Conservation (phyloP, 2,888 invertebrate species). For the Euproctis similis region DNA sequence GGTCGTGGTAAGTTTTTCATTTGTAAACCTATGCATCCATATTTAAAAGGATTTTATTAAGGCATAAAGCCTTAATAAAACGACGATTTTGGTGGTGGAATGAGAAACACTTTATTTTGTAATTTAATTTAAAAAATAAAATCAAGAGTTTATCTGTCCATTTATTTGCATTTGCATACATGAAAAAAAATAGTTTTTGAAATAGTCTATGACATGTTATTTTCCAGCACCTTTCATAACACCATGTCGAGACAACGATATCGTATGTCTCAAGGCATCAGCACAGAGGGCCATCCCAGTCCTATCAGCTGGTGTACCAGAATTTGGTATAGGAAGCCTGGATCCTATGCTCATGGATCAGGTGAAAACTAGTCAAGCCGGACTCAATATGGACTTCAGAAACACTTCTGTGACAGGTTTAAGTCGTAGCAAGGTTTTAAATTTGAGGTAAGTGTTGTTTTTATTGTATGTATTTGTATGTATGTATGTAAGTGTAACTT, state of each 20-base stretch:
- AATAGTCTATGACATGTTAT: background rate
- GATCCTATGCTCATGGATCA: slow-evolving; percentile 50
- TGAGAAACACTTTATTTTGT: too few species aligned
- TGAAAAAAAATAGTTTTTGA: too few species aligned
- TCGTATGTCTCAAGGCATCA: slow-evolving; percentile 37
- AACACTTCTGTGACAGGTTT: slow-evolving; percentile 51
- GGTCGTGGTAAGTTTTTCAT: too few species aligned
- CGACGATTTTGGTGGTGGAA: too few species aligned
- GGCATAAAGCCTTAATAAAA: too few species aligned
- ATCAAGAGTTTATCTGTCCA: too few species aligned
- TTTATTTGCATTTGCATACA: too few species aligned
- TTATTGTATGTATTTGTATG: too few species aligned
- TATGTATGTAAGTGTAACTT: too few species aligned
- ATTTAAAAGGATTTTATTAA: too few species aligned
- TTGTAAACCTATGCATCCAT: slow-evolving; percentile 9
- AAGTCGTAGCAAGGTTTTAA: slow-evolving; percentile 40
- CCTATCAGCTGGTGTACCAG: slow-evolving; percentile 46
- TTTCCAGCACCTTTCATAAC: slow-evolving; percentile 43
- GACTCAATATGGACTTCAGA: slow-evolving; percentile 50
- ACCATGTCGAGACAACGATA: slow-evolving; percentile 40
- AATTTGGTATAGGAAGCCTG: slow-evolving; percentile 37
- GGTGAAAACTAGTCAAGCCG: slow-evolving; percentile 44
- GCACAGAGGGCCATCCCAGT: slow-evolving; percentile 43
- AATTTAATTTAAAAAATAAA: too few species aligned
- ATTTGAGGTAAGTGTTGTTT: slow-evolving; percentile 48